A percentile compares a stretch with the other conserved stretches of the same genome.
These are phyloP conservation scores for Daktulosphaira vitifoliae DNA, from an alignment of 1,140 invertebrate genomes.

Conservation along the genomic window DNA sequence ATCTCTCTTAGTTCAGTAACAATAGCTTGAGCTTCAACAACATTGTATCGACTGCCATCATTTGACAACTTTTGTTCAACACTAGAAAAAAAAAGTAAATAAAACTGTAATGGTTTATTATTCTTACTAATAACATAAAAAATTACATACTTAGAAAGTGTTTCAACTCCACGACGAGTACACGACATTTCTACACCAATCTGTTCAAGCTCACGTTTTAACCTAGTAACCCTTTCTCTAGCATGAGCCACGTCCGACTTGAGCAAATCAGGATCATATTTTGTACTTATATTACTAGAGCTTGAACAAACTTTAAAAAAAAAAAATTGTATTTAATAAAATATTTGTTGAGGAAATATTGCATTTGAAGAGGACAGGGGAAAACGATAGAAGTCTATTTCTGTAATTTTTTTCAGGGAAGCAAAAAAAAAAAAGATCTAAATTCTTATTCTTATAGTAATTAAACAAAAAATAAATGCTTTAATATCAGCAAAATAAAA, in stretches of 20 bases:
- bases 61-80: conserved; percentile 45
- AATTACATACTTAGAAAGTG: conserved; percentile 67
- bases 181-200: conserved; percentile 84
- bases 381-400: no score
- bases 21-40: conserved; percentile 87
- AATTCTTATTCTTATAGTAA: no score
- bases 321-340: conserved; percentile 10
- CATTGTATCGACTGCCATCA: conserved; percentile 81
- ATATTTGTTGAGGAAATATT: no score
- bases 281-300: conserved; percentile 76
- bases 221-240: conserved; percentile 72
- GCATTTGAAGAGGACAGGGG: no score
- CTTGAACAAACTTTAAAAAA: conserved; percentile 74
- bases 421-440: no score
- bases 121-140: neutral
- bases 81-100: conserved; percentile 22
- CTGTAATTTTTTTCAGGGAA: no score
- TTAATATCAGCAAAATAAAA: no score
- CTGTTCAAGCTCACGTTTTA: conserved; percentile 84
- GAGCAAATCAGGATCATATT: conserved; percentile 88
- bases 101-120: neutral
- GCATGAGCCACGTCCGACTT: conserved; percentile 86
- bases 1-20: conserved; percentile 86
- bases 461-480: no score
- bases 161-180: conserved; percentile 85